Percentiles rank a stretch among this genome's conserved stretches.
Conservation (phyloP, 1,140 invertebrate genomes). For the Cyrtorhinus lividipennis region DNA sequence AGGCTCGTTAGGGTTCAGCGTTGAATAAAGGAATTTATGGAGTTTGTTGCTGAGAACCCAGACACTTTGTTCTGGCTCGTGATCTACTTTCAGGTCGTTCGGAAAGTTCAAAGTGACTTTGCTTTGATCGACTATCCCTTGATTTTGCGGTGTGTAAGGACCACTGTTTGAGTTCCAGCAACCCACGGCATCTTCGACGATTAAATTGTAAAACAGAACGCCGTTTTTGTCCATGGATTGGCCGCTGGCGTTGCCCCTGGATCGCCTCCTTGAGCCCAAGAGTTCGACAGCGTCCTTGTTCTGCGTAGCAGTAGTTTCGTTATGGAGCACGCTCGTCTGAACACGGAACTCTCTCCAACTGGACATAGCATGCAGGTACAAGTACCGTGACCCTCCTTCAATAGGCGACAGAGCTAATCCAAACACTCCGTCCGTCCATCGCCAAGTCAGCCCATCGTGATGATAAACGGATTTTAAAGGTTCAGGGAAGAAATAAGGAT, state of each 20-base stretch:
- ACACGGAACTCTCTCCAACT: conserved; percentile 60
- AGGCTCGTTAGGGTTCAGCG: conserved; percentile 43
- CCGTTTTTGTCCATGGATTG: conserved; percentile 52
- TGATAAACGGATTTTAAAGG: conserved; percentile 51
- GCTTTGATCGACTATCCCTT: conserved; percentile 42
- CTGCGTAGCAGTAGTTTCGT: conserved; percentile 33
- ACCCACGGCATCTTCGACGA: conserved; percentile 52
- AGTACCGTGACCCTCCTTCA: conserved; percentile 37
- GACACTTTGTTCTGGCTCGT: conserved; percentile 45
- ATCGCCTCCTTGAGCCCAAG: conserved; percentile 39
- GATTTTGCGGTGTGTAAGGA: conserved; percentile 34
- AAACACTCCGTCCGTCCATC: conserved; percentile 69
- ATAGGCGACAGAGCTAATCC: conserved; percentile 51
- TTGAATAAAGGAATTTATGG: conserved; percentile 54
- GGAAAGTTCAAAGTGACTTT: conserved; percentile 51
- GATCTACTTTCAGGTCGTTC: conserved; percentile 61
- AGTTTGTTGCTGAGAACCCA: conserved; percentile 61
- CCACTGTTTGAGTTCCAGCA: conserved; percentile 51
- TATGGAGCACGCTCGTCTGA: conserved; percentile 42
- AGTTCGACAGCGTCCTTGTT: conserved; percentile 39
- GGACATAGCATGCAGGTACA: conserved; percentile 67
- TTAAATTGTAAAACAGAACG: conserved; percentile 62
- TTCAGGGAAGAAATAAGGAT: conserved; percentile 61
- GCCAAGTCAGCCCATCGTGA: conserved; percentile 54
- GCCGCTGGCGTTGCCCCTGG: conserved; percentile 50